Base-by-base conservation (phyloP, 2,113 vertebrate species). In the Python bivittatus region DNA sequence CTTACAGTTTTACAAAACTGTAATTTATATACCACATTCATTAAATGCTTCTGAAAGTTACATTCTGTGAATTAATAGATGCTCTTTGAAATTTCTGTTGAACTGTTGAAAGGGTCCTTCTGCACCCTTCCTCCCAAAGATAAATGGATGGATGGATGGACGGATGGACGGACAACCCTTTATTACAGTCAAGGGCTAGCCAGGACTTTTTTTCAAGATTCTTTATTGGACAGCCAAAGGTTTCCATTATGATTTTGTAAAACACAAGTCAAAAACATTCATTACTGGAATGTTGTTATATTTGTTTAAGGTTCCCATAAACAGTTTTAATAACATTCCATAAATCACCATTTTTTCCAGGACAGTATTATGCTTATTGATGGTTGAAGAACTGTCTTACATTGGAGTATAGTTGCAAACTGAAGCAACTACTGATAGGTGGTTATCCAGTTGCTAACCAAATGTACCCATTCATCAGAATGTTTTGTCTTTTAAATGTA, bases 381-480 rank as follows among this genome's bases (percentile, higher is more conserved):
- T 79, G 90, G 33, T 27, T 94, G 86, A 95, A 93, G 93, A 33
- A 0, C 61, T 92, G 68, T 12, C 42, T 61, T 92, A 95, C 84
- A 60, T 90, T 92, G 11, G 22, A 29, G 86, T 90, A 96, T 88
- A 84, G 56, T 90, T 96, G 93, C 61, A 94, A 92, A 84, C 86
- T 93, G 90, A 95, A 79, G 91, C 25, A 86, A 58, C 84, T 84
- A 91, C 38, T 96, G 95, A 95, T 95, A 97, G 92, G 15, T 60
- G 38, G 4, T 96, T 93, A 95, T 44, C 84, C 57, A 64, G 42
- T 48, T 93, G 88, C 89, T 96, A 93, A 96, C 44, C 93, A 97
- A 96, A 96, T 93, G 95, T 23, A 95, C 88, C 89, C 92, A 92
- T 68, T 95, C 90, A 86, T 92, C 90, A 95, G 88, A 57, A 91